A percentile compares a stretch with the other conserved stretches of the same genome.
These are phyloP conservation scores for Acanthiza pusilla DNA, from an alignment of 2,797 vertebrate genomes.

Conservation along the genomic window DNA sequence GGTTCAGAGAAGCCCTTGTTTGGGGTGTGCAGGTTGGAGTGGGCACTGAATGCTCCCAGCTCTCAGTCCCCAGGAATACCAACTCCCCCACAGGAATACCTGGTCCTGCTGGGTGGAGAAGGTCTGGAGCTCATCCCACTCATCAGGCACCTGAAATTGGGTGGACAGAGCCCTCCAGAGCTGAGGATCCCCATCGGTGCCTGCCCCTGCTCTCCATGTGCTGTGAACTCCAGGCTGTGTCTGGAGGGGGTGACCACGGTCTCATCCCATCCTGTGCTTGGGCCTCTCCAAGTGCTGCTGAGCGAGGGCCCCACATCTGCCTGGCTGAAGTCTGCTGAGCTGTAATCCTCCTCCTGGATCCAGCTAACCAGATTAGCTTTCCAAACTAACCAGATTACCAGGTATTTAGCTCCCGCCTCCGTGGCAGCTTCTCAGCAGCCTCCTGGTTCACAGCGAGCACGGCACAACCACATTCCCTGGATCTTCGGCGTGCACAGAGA, in stretches of 20 bases:
- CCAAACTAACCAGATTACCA: slow-evolving; percentile 54
- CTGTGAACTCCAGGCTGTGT: accelerated
- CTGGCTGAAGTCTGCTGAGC: background rate
- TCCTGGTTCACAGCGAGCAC: background rate
- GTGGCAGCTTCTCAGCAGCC: background rate
- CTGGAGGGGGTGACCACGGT: accelerated
- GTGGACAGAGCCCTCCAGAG: background rate
- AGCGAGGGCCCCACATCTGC: background rate
- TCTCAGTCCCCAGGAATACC: background rate
- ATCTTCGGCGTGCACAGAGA: background rate
- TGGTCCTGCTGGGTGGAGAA: background rate
- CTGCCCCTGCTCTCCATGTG: background rate
- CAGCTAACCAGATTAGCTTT: slow-evolving; percentile 48
- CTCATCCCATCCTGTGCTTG: background rate
- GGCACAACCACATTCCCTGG: background rate
- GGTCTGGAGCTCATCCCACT: background rate
- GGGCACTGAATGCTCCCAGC: accelerated
- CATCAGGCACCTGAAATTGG: background rate
- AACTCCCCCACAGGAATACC: background rate
- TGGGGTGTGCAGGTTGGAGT: background rate
- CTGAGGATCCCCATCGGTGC: background rate
- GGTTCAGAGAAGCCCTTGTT: background rate
- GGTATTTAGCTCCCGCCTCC: background rate
- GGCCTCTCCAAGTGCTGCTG: background rate
- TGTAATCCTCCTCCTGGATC: slow-evolving; percentile 9